Evolutionary conservation across 2,113 vertebrate genomes (phyloP), one percentile per base, ranked within the genome.

Genomic region (Nycticryphes semicollaris): DNA sequence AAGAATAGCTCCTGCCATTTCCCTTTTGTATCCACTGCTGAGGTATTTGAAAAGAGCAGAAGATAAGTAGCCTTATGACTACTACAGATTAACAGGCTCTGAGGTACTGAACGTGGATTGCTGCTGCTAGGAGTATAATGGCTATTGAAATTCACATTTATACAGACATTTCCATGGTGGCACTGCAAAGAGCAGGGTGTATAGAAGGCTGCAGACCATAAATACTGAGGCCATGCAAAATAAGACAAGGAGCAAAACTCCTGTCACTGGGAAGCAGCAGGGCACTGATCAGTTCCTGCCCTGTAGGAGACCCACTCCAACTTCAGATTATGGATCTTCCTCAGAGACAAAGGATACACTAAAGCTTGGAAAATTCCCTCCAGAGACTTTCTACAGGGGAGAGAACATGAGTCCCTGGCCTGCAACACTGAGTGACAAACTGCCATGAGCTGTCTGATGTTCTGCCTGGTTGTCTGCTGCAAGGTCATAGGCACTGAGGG

Each of bases 21-120:
- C 56, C 33, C 79, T 96, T 96, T 97, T 96, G 90, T 97, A 95
- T 85, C 87, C 24, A 3, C 87, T 89, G 94, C 67, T 0, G 56
- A 96, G 81, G 89, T 90, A 83, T 97, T 96, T 97, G 94, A 97
- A 97, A 97, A 94, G 96, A 94, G 74, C 96, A 95, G 50, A 91
- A 97, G 96, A 96, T 96, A 97, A 97, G 95, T 96, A 97, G 95
- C 95, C 97, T 94, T 92, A 87, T 93, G 95, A 95, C 94, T 96
- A 94, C 74, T 66, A 81, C 70, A 97, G 96, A 97, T 97, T 94
- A 96, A 92, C 92, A 90, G 80, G 88, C 95, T 97, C 89, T 56
- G 82, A 96, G 94, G 82, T 87, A 86, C 87, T 0, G 3, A 93
- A 78, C 0, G 1, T 1, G 5, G 7, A 81, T 91, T 95, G 90